Percentiles rank a stretch among this genome's conserved stretches.
These are phyloP conservation scores for Pseudoatta argentina DNA, from an alignment of 1,140 invertebrate species.

Conservation along the genomic window DNA sequence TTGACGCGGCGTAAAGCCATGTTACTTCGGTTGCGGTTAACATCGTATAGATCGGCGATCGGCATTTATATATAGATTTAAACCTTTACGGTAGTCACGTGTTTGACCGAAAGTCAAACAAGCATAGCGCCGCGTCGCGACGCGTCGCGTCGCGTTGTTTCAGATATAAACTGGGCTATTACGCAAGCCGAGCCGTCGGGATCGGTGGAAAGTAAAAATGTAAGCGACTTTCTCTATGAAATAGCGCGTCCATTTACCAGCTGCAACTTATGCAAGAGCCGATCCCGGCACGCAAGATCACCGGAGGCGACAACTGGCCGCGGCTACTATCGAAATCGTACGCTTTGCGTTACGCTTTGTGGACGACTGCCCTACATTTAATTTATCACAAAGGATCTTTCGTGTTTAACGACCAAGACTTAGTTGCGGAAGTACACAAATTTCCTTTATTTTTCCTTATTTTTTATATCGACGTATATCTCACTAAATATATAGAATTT, in stretches of 20 bases:
- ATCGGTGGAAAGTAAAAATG: constrained; percentile 85
- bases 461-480: background rate
- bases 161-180: constrained; percentile 77
- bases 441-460: background rate
- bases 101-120: constrained; percentile 55
- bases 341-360: background rate
- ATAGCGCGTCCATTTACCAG: constrained; percentile 81
- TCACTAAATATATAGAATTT: background rate
- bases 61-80: background rate
- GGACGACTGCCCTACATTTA: background rate
- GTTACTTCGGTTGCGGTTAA: background rate
- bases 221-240: constrained; percentile 86
- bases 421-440: background rate
- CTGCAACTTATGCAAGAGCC: constrained; percentile 82
- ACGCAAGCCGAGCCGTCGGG: constrained; percentile 70
- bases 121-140: constrained; percentile 14
- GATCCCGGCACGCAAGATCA: constrained; percentile 71
- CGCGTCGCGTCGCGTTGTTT: constrained; percentile 60
- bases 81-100: background rate
- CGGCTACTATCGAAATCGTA: constrained; percentile 6
- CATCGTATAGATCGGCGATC: background rate
- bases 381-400: background rate
- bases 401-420: background rate
- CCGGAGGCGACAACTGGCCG: constrained; percentile 27
- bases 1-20: background rate